These are phyloP conservation scores for Leptinotarsa undecemlineata DNA, from an alignment of 1,140 invertebrate species.

Conservation along the genomic window DNA sequence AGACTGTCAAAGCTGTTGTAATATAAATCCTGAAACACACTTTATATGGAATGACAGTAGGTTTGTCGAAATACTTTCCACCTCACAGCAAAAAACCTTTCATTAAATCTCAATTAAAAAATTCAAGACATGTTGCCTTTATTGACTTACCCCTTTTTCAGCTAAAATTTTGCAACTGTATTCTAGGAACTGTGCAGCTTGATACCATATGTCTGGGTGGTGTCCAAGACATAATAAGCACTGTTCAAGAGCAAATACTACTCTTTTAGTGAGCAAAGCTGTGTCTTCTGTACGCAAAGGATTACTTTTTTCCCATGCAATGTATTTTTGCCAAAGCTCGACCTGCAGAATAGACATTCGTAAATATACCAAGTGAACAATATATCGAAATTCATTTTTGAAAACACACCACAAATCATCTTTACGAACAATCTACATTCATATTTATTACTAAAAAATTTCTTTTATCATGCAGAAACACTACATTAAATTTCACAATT, in stretches of 20 bases:
- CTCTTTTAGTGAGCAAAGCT: slow-evolving; percentile 85
- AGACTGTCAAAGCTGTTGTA: too few species aligned
- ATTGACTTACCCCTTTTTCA: slow-evolving; percentile 84
- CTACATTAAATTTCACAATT: too few species aligned
- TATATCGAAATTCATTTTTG: too few species aligned
- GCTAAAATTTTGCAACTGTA: slow-evolving; percentile 88
- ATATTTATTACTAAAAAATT: background rate
- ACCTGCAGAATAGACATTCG: slow-evolving; percentile 64
- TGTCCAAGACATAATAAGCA: slow-evolving; percentile 94
- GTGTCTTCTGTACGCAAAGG: slow-evolving; percentile 95
- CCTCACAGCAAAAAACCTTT: too few species aligned
- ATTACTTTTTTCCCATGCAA: slow-evolving; percentile 96
- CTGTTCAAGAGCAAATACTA: slow-evolving; percentile 99
- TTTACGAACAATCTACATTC: too few species aligned
- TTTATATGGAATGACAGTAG: too few species aligned
- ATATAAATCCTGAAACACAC: too few species aligned
- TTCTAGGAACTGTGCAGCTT: slow-evolving; percentile 95
- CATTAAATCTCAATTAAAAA: too few species aligned
- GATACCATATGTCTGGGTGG: slow-evolving; percentile 98
- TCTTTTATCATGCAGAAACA: too few species aligned
- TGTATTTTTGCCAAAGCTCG: slow-evolving; percentile 99
- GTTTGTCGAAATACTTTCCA: too few species aligned
- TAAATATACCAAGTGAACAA: background rate
- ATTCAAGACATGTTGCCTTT: background rate
- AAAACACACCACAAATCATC: too few species aligned